These are phyloP conservation scores for Microcaecilia unicolor DNA, from an alignment of 2,797 vertebrate genomes.

Conservation along the genomic window DNA sequence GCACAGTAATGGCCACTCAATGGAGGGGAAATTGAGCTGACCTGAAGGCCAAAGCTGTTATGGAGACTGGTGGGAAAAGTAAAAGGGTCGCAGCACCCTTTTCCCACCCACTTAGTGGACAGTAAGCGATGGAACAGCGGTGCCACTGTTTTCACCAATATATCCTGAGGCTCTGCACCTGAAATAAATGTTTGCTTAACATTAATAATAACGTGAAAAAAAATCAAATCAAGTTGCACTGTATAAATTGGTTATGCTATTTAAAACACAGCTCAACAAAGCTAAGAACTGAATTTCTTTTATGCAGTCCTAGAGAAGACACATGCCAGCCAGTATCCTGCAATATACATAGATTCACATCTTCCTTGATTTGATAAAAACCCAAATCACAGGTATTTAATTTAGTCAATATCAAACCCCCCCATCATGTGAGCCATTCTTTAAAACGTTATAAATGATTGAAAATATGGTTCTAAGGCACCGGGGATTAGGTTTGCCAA, in stretches of 20 bases:
- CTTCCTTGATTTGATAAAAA: slow-evolving; percentile 22
- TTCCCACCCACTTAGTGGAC: slow-evolving; percentile 99
- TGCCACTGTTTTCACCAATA: slow-evolving; percentile 82
- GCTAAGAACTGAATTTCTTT: neutral
- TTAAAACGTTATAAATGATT: no score
- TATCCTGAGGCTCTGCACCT: slow-evolving; percentile 71
- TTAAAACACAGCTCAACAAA: no score
- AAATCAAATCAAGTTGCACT: slow-evolving; percentile 44
- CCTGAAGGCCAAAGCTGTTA: slow-evolving; percentile 99
- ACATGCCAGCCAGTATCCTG: slow-evolving; percentile 9
- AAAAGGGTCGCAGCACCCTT: slow-evolving; percentile 96
- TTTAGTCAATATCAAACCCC: no score
- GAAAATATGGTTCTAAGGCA: no score
- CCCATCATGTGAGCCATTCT: slow-evolving; percentile 14
- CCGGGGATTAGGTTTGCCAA: no score
- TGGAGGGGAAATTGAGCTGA: slow-evolving; percentile 99
- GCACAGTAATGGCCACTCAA: slow-evolving; percentile 98
- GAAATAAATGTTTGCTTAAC: slow-evolving; percentile 95
- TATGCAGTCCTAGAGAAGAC: neutral
- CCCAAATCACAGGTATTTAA: slow-evolving; percentile 25
- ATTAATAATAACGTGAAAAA: slow-evolving; percentile 77
- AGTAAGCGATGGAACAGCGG: slow-evolving; percentile 84
- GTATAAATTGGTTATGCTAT: slow-evolving; percentile 35
- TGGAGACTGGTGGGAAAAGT: slow-evolving; percentile 97
- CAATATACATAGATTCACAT: slow-evolving; percentile 2